Base-by-base conservation (phyloP, 1,140 invertebrate species). In the Trialeurodes vaporariorum region DNA sequence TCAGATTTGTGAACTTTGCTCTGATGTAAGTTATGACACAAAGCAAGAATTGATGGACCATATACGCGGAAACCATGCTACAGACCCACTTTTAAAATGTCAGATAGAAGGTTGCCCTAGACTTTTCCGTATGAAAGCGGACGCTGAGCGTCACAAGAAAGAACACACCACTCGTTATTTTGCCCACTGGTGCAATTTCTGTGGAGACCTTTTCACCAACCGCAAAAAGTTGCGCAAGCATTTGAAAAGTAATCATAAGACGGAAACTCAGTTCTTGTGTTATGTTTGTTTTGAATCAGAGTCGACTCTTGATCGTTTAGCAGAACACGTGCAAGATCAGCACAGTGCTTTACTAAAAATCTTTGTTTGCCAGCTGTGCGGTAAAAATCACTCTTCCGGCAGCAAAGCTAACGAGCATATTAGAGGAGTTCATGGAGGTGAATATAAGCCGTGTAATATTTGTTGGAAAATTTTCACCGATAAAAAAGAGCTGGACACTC, bases 391-490 rank as follows among this genome's bases (percentile, higher is more conserved):
- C 66, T 81, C 82, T 0, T 83, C 80, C 0, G 83, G 83, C 63
- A 83, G 83, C 80, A 85, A 85, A 71, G 82, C 83, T 0, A 81
- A 82, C 22, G 83, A 85, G 71, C 84, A 86, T 69, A 79, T 84
- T n/a, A 83, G 83, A 67, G 84, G 84, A 67, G 82, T 80, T 40
- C 84, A 86, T 67, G 83, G 83, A 0, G 78, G 82, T 64, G 81
- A 83, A 22, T 85, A 84, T 65, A 79, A 78, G 26, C 83, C 82
- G 1, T 86, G 84, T 68, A 84, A 83, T 72, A 79, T 81, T 5
- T 86, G 84, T 73, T 73, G 85, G 24, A 80, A 82, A 34, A 80
- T 85, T 5, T 85, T 84, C 65, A 81, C 79, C 0, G 79, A 76
- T 1, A 80, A 83, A 67, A 73, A 79, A 2, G 77, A 82, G 40